A percentile compares a stretch with the other conserved stretches of the same genome.
Conservation (phyloP, 1,140 invertebrate genomes). For the Philopotamus ludificatus region DNA sequence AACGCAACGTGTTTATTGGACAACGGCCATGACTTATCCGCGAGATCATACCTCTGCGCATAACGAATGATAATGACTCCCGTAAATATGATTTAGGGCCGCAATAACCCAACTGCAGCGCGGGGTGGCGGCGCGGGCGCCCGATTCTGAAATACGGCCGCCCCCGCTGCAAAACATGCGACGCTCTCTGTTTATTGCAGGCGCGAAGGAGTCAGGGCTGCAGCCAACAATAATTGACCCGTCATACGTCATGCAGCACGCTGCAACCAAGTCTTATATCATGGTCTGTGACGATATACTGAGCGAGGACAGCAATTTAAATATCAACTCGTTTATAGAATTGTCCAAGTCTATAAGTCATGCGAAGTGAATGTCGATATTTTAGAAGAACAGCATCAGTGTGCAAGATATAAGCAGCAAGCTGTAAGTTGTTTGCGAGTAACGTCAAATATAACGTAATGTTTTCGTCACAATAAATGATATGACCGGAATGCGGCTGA, state of each 20-base stretch:
- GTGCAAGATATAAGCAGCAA: too few relatives aligned
- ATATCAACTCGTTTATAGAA: too few relatives aligned
- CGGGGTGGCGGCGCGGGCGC: conserved; percentile 7
- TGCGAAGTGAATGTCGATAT: too few relatives aligned
- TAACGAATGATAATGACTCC: conserved; percentile 39
- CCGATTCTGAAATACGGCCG: conserved; percentile 36
- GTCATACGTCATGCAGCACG: conserved; percentile 14
- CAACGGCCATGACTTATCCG: conserved; percentile 31
- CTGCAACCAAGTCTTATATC: too few relatives aligned
- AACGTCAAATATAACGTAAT: too few relatives aligned
- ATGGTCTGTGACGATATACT: too few relatives aligned
- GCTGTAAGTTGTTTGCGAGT: too few relatives aligned
- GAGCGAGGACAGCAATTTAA: too few relatives aligned
- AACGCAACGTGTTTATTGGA: conserved; percentile 27
- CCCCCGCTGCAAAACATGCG: conserved; percentile 35
- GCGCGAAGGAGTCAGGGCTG: conserved; percentile 17
- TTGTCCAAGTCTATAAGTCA: too few relatives aligned
- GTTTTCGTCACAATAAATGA: too few relatives aligned
- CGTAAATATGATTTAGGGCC: conserved; percentile 39
- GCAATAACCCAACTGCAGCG: conserved; percentile 36
- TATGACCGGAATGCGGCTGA: too few relatives aligned
- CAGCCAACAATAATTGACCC: conserved; percentile 15
- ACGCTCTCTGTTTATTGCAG: conserved; percentile 33
- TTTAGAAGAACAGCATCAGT: too few relatives aligned
- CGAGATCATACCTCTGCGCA: conserved; percentile 2